These are phyloP conservation scores for Melanostoma scalare DNA, from an alignment of 2,888 invertebrate genomes.

Conservation along the genomic window DNA sequence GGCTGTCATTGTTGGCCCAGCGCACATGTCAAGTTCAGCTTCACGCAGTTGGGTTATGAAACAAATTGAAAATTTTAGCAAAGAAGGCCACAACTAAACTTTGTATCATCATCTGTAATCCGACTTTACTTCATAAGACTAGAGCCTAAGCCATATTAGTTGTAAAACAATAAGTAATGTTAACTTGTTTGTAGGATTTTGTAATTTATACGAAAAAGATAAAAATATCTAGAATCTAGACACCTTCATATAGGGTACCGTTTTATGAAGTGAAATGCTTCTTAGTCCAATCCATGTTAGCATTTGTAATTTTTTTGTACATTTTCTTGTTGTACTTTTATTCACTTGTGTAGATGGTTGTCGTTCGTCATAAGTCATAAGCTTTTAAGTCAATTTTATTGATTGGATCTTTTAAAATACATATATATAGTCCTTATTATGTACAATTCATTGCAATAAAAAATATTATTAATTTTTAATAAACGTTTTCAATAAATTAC, in stretches of 20 bases:
- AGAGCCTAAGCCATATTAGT: conserved; percentile 66
- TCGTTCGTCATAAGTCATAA: too few relatives aligned
- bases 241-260: conserved; percentile 7
- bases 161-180: conserved; percentile 34
- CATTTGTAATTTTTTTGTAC: conserved; percentile 40
- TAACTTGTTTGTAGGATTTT: conserved; percentile 62
- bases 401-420: too few relatives aligned
- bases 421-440: too few relatives aligned
- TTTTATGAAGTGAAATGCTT: conserved; percentile 23
- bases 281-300: conserved; percentile 53
- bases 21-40: conserved; percentile 77
- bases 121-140: conserved; percentile 44
- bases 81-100: conserved; percentile 74
- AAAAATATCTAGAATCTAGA: background rate
- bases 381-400: too few relatives aligned
- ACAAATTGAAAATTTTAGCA: conserved; percentile 81
- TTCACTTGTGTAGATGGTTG: background rate
- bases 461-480: too few relatives aligned
- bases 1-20: conserved; percentile 76
- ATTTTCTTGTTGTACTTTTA: conserved; percentile 12
- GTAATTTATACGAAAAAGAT: conserved; percentile 55
- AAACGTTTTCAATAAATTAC: too few relatives aligned
- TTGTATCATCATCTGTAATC: conserved; percentile 5
- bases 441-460: too few relatives aligned
- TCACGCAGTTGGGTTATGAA: conserved; percentile 82